phyloP scores from a whole-genome alignment of 2,797 vertebrate species.

The Bucorvus abyssinicus region DNA sequence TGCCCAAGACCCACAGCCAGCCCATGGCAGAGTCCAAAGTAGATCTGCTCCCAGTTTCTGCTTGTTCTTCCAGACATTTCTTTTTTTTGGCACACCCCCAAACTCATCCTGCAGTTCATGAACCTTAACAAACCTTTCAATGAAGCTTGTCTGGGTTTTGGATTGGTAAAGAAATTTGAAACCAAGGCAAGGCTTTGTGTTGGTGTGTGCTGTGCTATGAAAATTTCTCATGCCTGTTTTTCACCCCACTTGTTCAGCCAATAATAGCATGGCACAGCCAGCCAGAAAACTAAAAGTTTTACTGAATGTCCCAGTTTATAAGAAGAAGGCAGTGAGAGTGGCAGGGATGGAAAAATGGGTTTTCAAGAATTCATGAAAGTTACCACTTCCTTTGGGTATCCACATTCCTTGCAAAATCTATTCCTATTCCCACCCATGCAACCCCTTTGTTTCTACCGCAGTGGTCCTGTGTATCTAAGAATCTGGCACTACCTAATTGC shows the following conservation, averaged over 20 bases:
- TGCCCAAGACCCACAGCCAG: neutral
- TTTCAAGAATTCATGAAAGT: slow-evolving; percentile 25
- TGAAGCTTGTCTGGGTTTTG: slow-evolving; percentile 57
- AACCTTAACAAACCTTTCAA: slow-evolving; percentile 55
- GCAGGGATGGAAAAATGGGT: neutral
- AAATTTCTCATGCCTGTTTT: slow-evolving; percentile 26
- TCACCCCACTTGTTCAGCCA: slow-evolving; percentile 18
- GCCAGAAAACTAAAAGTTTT: neutral
- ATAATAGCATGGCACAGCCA: neutral
- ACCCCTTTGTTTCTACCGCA: slow-evolving; percentile 31
- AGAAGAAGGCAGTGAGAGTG: slow-evolving; percentile 9
- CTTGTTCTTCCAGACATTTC: neutral
- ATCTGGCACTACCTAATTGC: neutral
- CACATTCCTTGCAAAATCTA: slow-evolving; percentile 44
- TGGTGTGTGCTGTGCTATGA: neutral
- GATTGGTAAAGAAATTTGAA: slow-evolving; percentile 49
- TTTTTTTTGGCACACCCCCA: slow-evolving; percentile 10
- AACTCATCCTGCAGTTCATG: slow-evolving; percentile 35
- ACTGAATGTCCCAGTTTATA: neutral
- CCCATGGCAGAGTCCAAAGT: neutral
- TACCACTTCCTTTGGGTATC: slow-evolving; percentile 46
- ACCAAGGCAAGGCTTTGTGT: slow-evolving; percentile 17
- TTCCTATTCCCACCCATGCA: slow-evolving; percentile 9
- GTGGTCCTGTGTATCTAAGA: slow-evolving; percentile 25
- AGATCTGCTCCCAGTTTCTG: slow-evolving; percentile 20